Base-by-base conservation (phyloP, 1,140 invertebrate species). In the Capitella teleta region DNA sequence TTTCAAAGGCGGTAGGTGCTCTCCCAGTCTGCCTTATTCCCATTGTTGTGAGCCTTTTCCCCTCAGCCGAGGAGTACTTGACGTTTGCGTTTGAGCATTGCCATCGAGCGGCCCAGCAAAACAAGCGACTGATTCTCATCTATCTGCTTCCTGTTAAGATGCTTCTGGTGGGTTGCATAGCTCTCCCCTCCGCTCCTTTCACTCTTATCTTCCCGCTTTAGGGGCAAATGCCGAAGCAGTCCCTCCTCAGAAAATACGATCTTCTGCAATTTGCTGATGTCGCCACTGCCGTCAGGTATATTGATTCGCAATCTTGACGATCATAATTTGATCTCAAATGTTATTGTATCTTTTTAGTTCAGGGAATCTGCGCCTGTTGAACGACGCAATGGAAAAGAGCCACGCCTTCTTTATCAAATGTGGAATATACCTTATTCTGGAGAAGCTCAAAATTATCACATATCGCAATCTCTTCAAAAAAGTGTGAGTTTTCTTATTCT, bases 91-190 rank as follows among this genome's bases (percentile, higher is more conserved):
- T 98, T 74, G 78, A 86, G 70, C 82, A 85, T 61, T 95, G 92
- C 63, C 87, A 93, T 55, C 80, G 75, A 57, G 72, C 74, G n/a
- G 86, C 82, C 51, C 74, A 74, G 42, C 87, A 84, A 67, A 98
- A 98, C 67, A 97, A 97, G 70, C 77, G 86, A 54, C 74, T 93
- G 16, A 97, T 96, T 61, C 76, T 98, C 5, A 95, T 92, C 41
- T 98, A 97, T 71, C 76, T 98, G 32, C 84, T 98, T 49, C 94
- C 95, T 21, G 91, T 98, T 0, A 96, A 96, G 75, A 95, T 98
- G 89, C 74, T 97, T 19, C 68, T 95, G 53, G 78, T 79, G 67
- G 65, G 70, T 47, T 5, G 19, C 3, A 19, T 5, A 21, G 10
- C 32, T 16, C 32, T 10, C 10, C 32, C 10, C 16, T 12, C 16